Percentiles rank a stretch among this genome's conserved stretches.
phyloP scores from a whole-genome alignment of 2,888 invertebrate genomes.

The Plebejus argus region DNA sequence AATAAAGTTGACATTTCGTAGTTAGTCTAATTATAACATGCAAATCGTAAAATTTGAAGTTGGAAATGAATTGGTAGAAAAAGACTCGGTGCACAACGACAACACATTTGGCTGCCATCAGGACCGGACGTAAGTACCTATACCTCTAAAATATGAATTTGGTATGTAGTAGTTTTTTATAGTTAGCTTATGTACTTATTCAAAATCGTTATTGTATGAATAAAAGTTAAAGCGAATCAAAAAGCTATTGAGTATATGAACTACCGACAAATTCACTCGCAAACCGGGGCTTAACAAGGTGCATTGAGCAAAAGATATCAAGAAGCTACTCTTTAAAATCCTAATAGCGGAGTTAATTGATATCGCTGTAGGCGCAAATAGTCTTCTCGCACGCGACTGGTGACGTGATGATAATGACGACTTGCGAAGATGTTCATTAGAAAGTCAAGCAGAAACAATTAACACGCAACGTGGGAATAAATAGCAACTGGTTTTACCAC shows the following conservation, averaged over 20 bases:
- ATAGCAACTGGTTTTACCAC: constrained; percentile 53
- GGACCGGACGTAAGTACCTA: neutral
- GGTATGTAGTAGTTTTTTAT: neutral
- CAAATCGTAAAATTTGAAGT: neutral
- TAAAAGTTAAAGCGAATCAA: too few species aligned
- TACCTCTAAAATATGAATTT: neutral
- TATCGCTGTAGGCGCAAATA: neutral
- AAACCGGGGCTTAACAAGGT: neutral
- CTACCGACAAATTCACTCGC: too few species aligned
- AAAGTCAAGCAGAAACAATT: constrained; percentile 40
- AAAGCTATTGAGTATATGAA: too few species aligned
- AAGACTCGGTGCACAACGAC: neutral
- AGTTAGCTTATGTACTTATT: too few species aligned
- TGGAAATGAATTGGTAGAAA: neutral
- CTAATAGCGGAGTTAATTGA: neutral
- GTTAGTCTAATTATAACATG: neutral
- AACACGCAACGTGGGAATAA: constrained; percentile 32
- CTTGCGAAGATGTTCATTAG: constrained; percentile 35
- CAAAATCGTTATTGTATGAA: too few species aligned
- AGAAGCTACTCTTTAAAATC: constrained; percentile 6
- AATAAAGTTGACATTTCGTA: too few species aligned
- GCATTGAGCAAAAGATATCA: neutral
- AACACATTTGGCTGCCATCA: neutral
- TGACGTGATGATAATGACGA: constrained; percentile 50
- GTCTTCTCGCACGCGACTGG: constrained; percentile 50